Conservation (phyloP, 2,113 vertebrate genomes). For the Anguilla japonica region DNA sequence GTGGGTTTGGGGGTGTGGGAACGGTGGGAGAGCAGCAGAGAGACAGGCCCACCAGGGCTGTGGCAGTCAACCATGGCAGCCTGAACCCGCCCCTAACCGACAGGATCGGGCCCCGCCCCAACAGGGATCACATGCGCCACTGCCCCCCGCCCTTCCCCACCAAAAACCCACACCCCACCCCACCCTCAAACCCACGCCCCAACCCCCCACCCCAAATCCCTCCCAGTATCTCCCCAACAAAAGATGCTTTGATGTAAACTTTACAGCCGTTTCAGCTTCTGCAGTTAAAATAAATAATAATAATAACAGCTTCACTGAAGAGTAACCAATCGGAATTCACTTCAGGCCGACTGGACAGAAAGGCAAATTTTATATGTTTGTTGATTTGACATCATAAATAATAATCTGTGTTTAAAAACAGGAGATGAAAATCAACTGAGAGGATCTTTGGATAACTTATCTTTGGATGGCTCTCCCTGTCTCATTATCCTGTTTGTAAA, state of each 20-base stretch:
- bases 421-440: not conserved
- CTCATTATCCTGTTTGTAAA: not conserved
- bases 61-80: slow-evolving; percentile 53
- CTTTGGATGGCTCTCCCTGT: slow-evolving; percentile 4
- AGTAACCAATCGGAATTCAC: slow-evolving; percentile 4
- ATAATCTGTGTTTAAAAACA: not conserved
- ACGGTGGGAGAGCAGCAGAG: slow-evolving; percentile 36
- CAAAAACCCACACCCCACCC: slow-evolving; percentile 52
- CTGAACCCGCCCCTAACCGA: slow-evolving; percentile 48
- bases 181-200: slow-evolving; percentile 48
- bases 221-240: slow-evolving; percentile 59
- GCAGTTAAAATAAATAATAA: not conserved
- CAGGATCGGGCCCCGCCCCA: slow-evolving; percentile 50
- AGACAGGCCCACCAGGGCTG: slow-evolving; percentile 58
- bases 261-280: slow-evolving; percentile 44
- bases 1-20: slow-evolving; percentile 1
- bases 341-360: not conserved
- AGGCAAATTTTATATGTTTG: not conserved
- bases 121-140: slow-evolving; percentile 55
- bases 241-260: slow-evolving; percentile 67
- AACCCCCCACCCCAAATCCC: slow-evolving; percentile 55
- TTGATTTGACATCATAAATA: not conserved
- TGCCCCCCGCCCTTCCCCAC: slow-evolving; percentile 54
- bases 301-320: not conserved
- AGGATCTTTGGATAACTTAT: not conserved